A percentile compares a stretch with the other conserved stretches of the same genome.
phyloP scores from a whole-genome alignment of 2,797 vertebrate genomes.

The Anguilla anguilla region DNA sequence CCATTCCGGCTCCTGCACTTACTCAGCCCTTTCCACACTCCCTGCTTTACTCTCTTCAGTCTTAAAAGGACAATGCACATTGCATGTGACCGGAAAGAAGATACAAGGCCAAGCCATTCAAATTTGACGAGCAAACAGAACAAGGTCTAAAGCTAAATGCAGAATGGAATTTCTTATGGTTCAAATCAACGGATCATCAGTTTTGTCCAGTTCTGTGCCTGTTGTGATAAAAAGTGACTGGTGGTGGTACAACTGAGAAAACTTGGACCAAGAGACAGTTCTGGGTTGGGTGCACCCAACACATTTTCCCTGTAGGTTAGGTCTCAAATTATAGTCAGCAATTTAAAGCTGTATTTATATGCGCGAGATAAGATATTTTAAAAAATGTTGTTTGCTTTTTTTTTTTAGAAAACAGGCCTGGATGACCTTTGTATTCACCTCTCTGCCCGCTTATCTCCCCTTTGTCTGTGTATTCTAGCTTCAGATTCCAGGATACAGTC shows the following conservation, averaged over 20 bases:
- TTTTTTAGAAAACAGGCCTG: not conserved
- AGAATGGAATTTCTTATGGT: not conserved
- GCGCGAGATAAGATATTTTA: not conserved
- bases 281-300: not conserved
- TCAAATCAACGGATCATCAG: not conserved
- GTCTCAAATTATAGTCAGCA: not conserved
- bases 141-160: too few species aligned
- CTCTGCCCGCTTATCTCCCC: not conserved
- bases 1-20: not conserved
- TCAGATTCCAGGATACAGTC: not conserved
- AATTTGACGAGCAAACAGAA: not conserved
- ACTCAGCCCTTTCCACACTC: not conserved
- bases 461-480: not conserved
- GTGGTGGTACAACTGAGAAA: not conserved
- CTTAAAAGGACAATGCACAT: not conserved
- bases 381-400: too few species aligned
- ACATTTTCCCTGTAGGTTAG: not conserved
- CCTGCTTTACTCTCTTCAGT: not conserved
- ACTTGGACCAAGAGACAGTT: not conserved
- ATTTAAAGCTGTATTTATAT: not conserved
- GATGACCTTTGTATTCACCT: not conserved
- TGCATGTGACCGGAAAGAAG: not conserved
- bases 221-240: not conserved
- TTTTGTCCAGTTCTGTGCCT: not conserved
- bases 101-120: not conserved